Evolutionary conservation across 1,140 invertebrate genomes (phyloP).

Genomic region (Drosophila persimilis): DNA sequence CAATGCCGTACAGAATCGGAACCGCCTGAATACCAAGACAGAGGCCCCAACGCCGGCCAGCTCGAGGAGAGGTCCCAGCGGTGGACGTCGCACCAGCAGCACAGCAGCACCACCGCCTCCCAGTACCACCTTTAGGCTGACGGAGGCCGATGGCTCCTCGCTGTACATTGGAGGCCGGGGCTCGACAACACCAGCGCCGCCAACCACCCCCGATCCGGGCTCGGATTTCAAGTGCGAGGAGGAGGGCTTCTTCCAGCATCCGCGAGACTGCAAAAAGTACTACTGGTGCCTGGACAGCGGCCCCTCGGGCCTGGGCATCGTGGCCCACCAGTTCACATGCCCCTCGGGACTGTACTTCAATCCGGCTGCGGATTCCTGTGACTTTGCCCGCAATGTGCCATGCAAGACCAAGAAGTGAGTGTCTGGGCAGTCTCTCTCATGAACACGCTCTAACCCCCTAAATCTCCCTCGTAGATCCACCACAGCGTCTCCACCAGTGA

Average conservation of each 20-base stretch:
- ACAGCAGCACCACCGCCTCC: constrained; percentile 64
- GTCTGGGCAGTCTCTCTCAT: constrained; percentile 21
- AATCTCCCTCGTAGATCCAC: constrained; percentile 77
- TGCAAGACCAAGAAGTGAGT: constrained; percentile 86
- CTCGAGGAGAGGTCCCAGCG: constrained; percentile 15
- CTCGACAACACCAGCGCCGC: constrained; percentile 93
- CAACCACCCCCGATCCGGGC: constrained; percentile 94
- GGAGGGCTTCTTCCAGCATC: constrained; percentile 97
- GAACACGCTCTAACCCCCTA: not conserved
- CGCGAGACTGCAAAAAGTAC: constrained; percentile 96
- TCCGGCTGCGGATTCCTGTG: constrained; percentile 95
- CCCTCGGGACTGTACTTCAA: constrained; percentile 96
- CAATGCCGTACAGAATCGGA: constrained; percentile 46
- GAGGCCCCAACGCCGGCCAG: constrained; percentile 22
- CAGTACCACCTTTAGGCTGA: constrained; percentile 66
- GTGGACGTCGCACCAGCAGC: constrained; percentile 42
- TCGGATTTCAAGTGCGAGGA: constrained; percentile 95
- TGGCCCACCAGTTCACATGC: constrained; percentile 96
- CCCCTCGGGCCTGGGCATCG: constrained; percentile 93
- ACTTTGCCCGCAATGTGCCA: constrained; percentile 94
- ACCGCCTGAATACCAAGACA: constrained; percentile 49
- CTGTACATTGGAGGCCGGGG: constrained; percentile 83
- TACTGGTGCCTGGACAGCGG: constrained; percentile 97
- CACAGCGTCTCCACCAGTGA: constrained; percentile 84
- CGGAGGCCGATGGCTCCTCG: constrained; percentile 77